These are phyloP conservation scores for Dryoscopus gambensis DNA, from an alignment of 2,113 vertebrate species.

Conservation along the genomic window DNA sequence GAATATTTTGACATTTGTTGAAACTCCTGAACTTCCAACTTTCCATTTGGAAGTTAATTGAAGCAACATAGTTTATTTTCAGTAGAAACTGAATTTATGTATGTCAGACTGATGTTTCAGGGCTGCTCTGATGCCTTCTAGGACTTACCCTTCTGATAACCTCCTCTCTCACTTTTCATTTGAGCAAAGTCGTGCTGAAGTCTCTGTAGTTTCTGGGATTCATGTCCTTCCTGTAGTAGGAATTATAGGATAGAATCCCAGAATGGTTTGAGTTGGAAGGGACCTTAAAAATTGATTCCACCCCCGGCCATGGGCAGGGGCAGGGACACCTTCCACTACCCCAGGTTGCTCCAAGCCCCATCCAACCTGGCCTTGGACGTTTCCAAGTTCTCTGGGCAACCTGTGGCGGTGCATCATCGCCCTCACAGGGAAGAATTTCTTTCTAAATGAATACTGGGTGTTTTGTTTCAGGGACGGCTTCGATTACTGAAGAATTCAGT, in stretches of 20 bases:
- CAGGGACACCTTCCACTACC: background rate
- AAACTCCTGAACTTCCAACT: background rate
- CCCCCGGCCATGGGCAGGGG: fast-evolving
- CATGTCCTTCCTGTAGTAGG: background rate
- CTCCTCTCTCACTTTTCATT: background rate
- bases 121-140: background rate
- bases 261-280: background rate
- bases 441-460: background rate
- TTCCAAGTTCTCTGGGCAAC: background rate
- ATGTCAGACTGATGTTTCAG: background rate
- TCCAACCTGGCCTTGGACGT: background rate
- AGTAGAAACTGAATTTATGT: background rate
- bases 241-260: background rate
- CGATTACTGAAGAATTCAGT: background rate
- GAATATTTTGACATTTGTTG: constrained; percentile 36
- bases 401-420: background rate
- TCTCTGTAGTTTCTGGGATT: background rate
- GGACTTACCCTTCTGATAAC: background rate
- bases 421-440: background rate
- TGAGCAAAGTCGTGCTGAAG: background rate
- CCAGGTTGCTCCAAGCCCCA: background rate
- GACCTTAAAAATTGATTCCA: background rate
- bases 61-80: background rate
- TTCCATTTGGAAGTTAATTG: constrained; percentile 4
- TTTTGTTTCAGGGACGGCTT: background rate